Evolutionary conservation across 1,140 invertebrate species (phyloP), one percentile per base, ranked within the genome.

Genomic region (Globodera rostochiensis): DNA sequence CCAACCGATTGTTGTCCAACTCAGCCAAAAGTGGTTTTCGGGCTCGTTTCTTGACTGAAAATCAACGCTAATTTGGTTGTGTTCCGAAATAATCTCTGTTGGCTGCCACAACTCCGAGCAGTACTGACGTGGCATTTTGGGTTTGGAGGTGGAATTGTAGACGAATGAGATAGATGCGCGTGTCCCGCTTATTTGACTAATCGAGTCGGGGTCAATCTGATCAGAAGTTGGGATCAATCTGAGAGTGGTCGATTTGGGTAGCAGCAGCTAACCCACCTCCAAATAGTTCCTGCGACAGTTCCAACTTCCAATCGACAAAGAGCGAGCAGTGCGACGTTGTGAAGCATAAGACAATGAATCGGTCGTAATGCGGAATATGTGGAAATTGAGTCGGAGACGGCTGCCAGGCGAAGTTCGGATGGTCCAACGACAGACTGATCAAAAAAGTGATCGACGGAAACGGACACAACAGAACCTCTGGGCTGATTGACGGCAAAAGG

Each of bases 11-110:
- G 85, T 88, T 21, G 81, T 75, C 86, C 88, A 88, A 36, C 80
- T 83, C 11, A 88, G 60, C 88, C 88, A 88, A 81, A 88, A 88
- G 64, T 88, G 78, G 76, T 88, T 90, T n/a, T 88, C 86, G 11
- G 83, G 75, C 64, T 86, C 76, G 21, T 77, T 67, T 6, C 53
- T 70, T 9, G 81, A 83, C 19, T 73, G n/a, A 73, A 88, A 88
- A 11, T 79, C 73, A 13, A 88, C 25, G 21, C 81, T 60, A 5
- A 88, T 50, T 25, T 67, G 64, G 50, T 88, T 87, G 46, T 66
- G 69, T 45, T 73, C 81, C 4, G 87, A 74, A 36, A 85, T 57
- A 2, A 84, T 69, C 67, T 79, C 81, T 6, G 53, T 78, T 8
- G 86, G 86, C 69, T 85, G 74, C 25, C 80, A 75, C 45, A 75